These are phyloP conservation scores for Leucophenga montana DNA, from an alignment of 2,888 invertebrate species.

Conservation along the genomic window DNA sequence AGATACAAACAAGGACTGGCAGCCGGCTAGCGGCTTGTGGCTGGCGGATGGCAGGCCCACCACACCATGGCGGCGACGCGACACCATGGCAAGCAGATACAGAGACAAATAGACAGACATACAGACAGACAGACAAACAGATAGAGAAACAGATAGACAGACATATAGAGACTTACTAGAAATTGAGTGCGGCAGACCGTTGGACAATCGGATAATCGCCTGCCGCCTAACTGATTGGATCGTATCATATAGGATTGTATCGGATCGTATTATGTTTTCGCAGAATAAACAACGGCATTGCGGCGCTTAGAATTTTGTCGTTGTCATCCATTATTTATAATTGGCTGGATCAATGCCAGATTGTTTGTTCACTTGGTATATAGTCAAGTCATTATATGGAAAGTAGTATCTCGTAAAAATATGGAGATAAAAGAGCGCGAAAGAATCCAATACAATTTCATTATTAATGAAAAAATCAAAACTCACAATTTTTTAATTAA, in stretches of 20 bases:
- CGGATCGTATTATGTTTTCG: no score
- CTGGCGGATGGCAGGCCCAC: no score
- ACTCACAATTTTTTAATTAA: no score
- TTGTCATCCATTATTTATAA: slow-evolving; percentile 15
- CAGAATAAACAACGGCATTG: not conserved
- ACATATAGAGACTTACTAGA: not conserved
- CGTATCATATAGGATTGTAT: no score
- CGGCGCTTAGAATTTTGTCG: slow-evolving; percentile 4
- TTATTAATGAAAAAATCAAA: no score
- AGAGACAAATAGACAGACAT: not conserved
- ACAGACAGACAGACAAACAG: not conserved
- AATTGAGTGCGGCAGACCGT: not conserved
- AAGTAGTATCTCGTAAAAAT: no score
- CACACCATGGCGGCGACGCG: no score
- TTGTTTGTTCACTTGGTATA: no score
- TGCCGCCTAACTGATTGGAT: slow-evolving; percentile 2
- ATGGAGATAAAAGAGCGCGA: no score
- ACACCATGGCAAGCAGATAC: not conserved
- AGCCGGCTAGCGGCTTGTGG: not conserved
- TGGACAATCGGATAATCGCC: not conserved
- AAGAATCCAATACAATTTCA: no score
- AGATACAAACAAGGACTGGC: slow-evolving; percentile 49
- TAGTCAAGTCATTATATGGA: no score
- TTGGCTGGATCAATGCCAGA: not conserved
- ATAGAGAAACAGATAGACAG: no score